phyloP scores from a whole-genome alignment of 2,888 invertebrate genomes.

The Hypomecis punctinalis region DNA sequence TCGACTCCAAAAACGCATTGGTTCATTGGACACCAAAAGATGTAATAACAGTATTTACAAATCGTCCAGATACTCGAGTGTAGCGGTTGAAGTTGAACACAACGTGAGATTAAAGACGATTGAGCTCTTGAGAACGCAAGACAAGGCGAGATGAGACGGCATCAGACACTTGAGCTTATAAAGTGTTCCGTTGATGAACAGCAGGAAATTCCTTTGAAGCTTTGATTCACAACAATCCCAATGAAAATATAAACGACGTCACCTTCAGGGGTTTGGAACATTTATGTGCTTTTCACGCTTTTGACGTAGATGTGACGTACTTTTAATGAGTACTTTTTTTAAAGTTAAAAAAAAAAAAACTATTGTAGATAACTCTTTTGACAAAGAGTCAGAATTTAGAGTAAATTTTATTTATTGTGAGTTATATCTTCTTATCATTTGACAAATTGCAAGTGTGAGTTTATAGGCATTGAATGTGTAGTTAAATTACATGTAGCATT shows the following conservation, averaged over 20 bases:
- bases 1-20: not conserved
- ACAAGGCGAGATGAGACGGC: constrained; percentile 57
- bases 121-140: constrained; percentile 57
- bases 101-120: constrained; percentile 57
- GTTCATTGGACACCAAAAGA: constrained; percentile 8
- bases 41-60: constrained; percentile 36
- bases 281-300: constrained; percentile 30
- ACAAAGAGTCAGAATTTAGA: no score
- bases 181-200: constrained; percentile 69
- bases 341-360: no score
- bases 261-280: constrained; percentile 57
- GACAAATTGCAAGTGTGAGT: no score
- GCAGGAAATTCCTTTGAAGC: constrained; percentile 80
- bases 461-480: no score
- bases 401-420: no score
- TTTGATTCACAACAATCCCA: constrained; percentile 72
- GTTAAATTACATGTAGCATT: no score
- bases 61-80: constrained; percentile 38
- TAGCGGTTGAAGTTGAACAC: constrained; percentile 57
- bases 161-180: constrained; percentile 66
- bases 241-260: constrained; percentile 73
- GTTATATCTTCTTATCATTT: no score
- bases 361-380: no score
- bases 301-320: not conserved
- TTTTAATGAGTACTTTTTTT: no score